A percentile compares a stretch with the other conserved stretches of the same genome.
phyloP scores from a whole-genome alignment of 2,797 vertebrate species.

The Phrynocephalus guinanensis region DNA sequence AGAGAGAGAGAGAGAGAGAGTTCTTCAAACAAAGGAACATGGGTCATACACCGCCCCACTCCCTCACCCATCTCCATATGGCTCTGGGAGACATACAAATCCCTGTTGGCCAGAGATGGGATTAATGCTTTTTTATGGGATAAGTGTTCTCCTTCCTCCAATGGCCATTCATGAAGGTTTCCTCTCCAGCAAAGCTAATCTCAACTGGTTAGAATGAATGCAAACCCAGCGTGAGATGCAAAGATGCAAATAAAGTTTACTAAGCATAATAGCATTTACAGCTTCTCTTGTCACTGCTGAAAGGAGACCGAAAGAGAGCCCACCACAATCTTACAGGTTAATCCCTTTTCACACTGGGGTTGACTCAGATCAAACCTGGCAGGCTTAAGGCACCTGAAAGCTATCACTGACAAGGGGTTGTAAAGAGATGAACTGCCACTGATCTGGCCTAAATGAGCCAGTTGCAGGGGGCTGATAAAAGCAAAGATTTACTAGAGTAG shows the following conservation, averaged over 20 bases:
- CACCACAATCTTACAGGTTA: conserved; percentile 60
- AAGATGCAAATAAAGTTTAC: conserved; percentile 64
- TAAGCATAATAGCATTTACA: conserved; percentile 59
- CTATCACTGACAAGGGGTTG: conserved; percentile 74
- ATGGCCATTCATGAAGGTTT: conserved; percentile 48
- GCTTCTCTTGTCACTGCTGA: conserved; percentile 52
- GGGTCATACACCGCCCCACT: too few relatives aligned
- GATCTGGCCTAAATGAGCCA: conserved; percentile 69
- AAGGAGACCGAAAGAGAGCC: conserved; percentile 49
- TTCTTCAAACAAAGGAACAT: too few relatives aligned
- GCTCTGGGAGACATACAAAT: too few relatives aligned
- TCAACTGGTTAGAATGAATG: conserved; percentile 57
- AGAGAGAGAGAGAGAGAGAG: too few relatives aligned
- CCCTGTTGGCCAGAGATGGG: too few relatives aligned
- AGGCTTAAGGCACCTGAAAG: conserved; percentile 67
- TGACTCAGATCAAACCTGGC: conserved; percentile 69
- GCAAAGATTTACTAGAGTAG: conserved; percentile 73
- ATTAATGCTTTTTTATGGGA: conserved; percentile 27
- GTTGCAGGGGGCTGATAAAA: conserved; percentile 79
- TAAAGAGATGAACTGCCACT: conserved; percentile 74
- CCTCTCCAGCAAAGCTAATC: conserved; percentile 29
- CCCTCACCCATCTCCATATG: too few relatives aligned
- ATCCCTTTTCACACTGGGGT: conserved; percentile 68
- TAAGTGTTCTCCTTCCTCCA: conserved; percentile 64
- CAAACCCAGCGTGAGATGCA: conserved; percentile 54